Evolutionary conservation across 2,113 vertebrate species (phyloP), one percentile per base, ranked within the genome.

Genomic region (Lampris incognitus): DNA sequence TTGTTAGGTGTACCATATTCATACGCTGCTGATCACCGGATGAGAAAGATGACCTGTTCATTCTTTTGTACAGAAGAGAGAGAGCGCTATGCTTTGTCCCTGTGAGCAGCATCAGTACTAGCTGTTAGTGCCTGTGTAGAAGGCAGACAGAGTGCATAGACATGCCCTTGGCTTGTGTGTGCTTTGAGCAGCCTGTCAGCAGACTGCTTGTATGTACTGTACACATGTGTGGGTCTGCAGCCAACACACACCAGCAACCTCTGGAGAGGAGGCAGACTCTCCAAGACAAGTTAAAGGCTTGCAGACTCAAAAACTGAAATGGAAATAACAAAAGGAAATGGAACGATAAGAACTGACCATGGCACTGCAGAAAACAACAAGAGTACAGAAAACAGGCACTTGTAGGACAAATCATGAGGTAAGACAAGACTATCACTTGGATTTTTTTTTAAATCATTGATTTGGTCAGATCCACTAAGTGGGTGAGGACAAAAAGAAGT

Each of bases 351-450:
- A 78, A 62, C 55, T 2, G 65, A 82, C 60, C 76, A 69, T 90
- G 89, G 88, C 88, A 93, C 89, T 42, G 81, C 82, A 82, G 85
- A 79, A 90, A 72, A 83, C 85, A 84, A 87, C 86, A 74, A 89
- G 87, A 79, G 89, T 88, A 84, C 88, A 89, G 67, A 89, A 92
- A 92, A 91, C 83, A 94, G 91, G 91, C 90, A 94, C 93, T 94
- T 94, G 84, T 74, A 87, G 85, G 83, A 88, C 80, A 81, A 82
- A 72, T 75, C 72, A 89, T 90, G 88, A 92, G 91, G 90, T 92
- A 92, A 88, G 74, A 90, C 69, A 60, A 88, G 76, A 90, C 80
- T 44, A 49, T 57, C 71, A 85, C 67, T 81, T 48, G 49, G 11
- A 36, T 51, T 79, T 51, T 60, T 72, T 74, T 54, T 52, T 50